Evolutionary conservation across 2,797 vertebrate genomes (phyloP), one percentile per base, ranked within the genome.

Genomic region (Spinibarbus caldwelli): DNA sequence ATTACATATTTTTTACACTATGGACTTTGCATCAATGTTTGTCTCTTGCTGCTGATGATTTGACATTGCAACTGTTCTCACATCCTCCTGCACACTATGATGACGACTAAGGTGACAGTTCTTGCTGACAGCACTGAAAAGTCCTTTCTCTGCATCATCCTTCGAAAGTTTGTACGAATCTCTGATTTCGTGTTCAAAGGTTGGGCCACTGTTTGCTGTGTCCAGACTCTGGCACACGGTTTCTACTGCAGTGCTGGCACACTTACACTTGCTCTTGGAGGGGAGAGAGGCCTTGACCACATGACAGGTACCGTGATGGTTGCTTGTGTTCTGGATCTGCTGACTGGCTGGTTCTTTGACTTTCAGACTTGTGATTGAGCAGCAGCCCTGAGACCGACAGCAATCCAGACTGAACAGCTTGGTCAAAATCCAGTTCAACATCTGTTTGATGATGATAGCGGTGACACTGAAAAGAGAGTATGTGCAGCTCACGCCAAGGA

Each of bases 401-500:
- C 86, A 78, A 47, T 17, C 36, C 57, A 86, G 54, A 62, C 15
- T 6, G 19, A 68, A 79, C 14, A 86, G 19, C 73, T 84, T 84
- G 43, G 17, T 26, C 73, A 93, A 79, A 34, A 92, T 84, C 91
- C 90, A 93, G 85, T 92, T 91, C 52, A 95, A 79, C 57, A 86
- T 90, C 80, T 91, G 88, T 81, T 91, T 94, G 70, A 94, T 91
- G 86, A 95, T 90, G 59, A 92, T 87, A 52, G 93, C 91, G 68
- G 93, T 89, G 26, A 89, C 49, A 4, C 91, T 95, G 17, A 94
- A 93, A 15, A 95, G 89, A 29, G 92, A 93, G 64, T 94, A 93
- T 5, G 92, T 93, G 82, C 91, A 95, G 82, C 92, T 94, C 17
- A 94, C 91, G 12, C 92, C 92, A 59, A 93, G 79, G 2, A 95